These are phyloP conservation scores for Oceanites oceanicus DNA, from an alignment of 2,113 vertebrate genomes.

Conservation along the genomic window DNA sequence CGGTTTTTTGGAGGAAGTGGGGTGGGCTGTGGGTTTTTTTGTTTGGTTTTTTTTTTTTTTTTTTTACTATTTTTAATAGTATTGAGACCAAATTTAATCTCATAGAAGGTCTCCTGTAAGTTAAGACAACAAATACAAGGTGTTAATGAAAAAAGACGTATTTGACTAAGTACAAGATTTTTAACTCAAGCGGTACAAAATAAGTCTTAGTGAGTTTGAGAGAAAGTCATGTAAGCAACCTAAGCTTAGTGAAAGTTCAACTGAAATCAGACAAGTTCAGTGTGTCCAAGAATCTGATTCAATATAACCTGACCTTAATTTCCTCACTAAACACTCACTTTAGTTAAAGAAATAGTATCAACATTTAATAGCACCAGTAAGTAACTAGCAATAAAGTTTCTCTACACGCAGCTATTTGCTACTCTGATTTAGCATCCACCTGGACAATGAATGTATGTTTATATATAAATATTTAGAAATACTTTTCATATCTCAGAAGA, in stretches of 20 bases:
- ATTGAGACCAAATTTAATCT: not conserved
- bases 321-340: not conserved
- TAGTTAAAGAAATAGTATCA: not conserved
- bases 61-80: not conserved
- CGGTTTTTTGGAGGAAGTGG: fast-evolving
- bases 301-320: not conserved
- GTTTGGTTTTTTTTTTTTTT: not conserved
- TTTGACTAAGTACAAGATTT: not conserved
- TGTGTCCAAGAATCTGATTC: not conserved
- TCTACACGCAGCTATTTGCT: not conserved
- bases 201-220: not conserved
- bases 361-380: not conserved
- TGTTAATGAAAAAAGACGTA: not conserved
- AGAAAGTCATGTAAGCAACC: not conserved
- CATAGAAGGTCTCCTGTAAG: not conserved
- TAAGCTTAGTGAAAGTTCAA: not conserved
- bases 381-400: not conserved
- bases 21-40: not conserved
- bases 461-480: not conserved
- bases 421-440: not conserved
- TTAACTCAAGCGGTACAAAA: not conserved
- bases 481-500: not conserved
- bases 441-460: not conserved
- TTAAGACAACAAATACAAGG: not conserved
- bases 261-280: not conserved